Evolutionary conservation across 92 coral and sea anemone species (phyloP).

Genomic region (Paramuricea clavata): DNA sequence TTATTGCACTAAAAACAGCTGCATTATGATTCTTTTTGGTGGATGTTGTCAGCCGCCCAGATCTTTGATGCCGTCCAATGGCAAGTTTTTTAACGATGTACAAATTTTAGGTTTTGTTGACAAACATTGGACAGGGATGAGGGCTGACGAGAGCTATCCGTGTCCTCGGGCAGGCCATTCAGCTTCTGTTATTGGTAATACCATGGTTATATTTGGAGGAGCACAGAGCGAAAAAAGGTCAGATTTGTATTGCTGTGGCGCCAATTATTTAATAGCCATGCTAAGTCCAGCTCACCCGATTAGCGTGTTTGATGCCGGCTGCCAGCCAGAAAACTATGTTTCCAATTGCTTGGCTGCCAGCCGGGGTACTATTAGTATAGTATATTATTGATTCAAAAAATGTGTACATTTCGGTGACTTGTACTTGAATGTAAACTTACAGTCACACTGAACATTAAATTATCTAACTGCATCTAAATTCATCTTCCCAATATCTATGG

Average conservation of each 20-base stretch:
- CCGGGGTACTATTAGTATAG: too few relatives aligned
- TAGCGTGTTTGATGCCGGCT: too few relatives aligned
- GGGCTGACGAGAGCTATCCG: constrained; percentile 55
- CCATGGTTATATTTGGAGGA: constrained; percentile 96
- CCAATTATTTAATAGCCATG: too few relatives aligned
- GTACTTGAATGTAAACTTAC: too few relatives aligned
- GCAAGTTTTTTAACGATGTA: constrained; percentile 85
- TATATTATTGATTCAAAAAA: too few relatives aligned
- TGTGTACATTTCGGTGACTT: too few relatives aligned
- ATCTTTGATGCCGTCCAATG: constrained; percentile 74
- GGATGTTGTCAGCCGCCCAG: constrained; percentile 97
- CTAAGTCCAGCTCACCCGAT: too few relatives aligned
- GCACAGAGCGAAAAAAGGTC: constrained; percentile 95
- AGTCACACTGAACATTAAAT: too few relatives aligned
- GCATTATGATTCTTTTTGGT: constrained; percentile 76
- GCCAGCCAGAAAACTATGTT: too few relatives aligned
- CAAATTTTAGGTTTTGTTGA: constrained; percentile 67
- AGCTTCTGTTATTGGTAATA: constrained; percentile 83
- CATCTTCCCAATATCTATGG: too few relatives aligned
- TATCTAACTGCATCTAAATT: too few relatives aligned
- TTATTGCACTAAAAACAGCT: constrained; percentile 38
- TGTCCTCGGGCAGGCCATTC: constrained; percentile 96
- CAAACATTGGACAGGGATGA: constrained; percentile 71
- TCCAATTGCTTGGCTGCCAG: too few relatives aligned
- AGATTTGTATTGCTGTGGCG: not conserved